Evolutionary conservation across 2,888 invertebrate species (phyloP), one percentile per base, ranked within the genome.

Genomic region (Erpobdella octoculata): DNA sequence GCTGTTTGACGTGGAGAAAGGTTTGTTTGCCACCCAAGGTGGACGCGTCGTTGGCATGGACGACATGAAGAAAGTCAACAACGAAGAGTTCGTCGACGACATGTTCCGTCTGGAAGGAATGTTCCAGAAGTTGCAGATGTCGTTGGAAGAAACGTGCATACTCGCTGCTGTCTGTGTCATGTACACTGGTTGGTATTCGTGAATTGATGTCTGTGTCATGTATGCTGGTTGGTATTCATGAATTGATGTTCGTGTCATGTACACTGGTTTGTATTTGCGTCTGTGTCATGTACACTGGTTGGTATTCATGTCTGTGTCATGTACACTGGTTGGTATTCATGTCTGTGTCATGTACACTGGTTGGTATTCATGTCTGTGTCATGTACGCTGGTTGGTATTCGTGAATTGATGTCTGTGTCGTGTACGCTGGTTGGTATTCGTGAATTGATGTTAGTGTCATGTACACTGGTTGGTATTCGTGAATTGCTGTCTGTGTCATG

Each of bases 1-100:
- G 31, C 77, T 78, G 41, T 76, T 80, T 68, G 79, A 78, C 74
- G 35, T 53, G 1, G 78, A 79, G n/a, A 71, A 78, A 3, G 71
- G 73, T 15, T 77, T 81, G n/a, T 76, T 73, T 59, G 71, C 72
- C 0, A 77, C 76, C 21, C 76, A 77, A 4, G 74, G 67, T 15
- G 75, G 75, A 8, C 36, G 48, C 6, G 37, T 73, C n/a, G 67
- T 71, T n/a, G 33, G 37, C 48, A 36, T 37, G 28, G 71, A 73
- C 18, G 73, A 73, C n/a, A 73, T 73, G 73, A 72, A 38, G 28
- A 58, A 64, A 35, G 28, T 69, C 35, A 69, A 70, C 61, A 38
- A 70, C 61, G 21, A 21, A 21, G 37, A 62, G n/a, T 48, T 70
- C 33, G 28, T 70, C 36, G 61, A 70, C 61, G 70, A 18, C 41